A percentile compares a stretch with the other conserved stretches of the same genome.
phyloP scores from a whole-genome alignment of 2,888 invertebrate genomes.

The Acronicta aceris region DNA sequence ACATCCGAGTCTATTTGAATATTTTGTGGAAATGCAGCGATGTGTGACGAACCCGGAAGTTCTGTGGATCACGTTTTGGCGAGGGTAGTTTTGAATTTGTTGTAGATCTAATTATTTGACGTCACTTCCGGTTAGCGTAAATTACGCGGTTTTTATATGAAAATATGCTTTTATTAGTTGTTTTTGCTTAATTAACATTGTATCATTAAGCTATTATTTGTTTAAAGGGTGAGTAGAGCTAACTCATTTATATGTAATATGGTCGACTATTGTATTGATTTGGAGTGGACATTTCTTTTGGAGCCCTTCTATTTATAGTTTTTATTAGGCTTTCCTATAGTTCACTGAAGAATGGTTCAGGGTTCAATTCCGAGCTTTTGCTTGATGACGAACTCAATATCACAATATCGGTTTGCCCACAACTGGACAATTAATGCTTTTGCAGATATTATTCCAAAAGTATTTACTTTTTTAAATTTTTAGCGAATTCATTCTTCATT shows the following conservation, averaged over 20 bases:
- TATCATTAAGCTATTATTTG: background rate
- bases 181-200: background rate
- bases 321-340: background rate
- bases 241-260: background rate
- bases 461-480: background rate
- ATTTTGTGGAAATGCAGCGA: conserved; percentile 26
- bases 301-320: too few species aligned
- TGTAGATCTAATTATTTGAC: conserved; percentile 23
- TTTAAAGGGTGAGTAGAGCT: conserved; percentile 13
- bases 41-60: conserved; percentile 48
- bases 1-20: conserved; percentile 10
- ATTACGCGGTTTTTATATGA: too few species aligned
- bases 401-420: background rate
- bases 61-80: conserved; percentile 14
- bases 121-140: conserved; percentile 25
- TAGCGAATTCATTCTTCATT: background rate
- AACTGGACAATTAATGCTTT: background rate
- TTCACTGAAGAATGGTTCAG: background rate
- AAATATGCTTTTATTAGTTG: too few species aligned
- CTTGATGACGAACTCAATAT: background rate
- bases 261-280: conserved; percentile 20
- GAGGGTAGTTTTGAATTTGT: conserved; percentile 49
- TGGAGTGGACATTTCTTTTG: conserved; percentile 5
- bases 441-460: too few species aligned
- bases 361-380: conserved; percentile 10